A percentile compares a stretch with the other conserved stretches of the same genome.
Conservation (phyloP, 2,797 vertebrate species). For the Botia almorhae region DNA sequence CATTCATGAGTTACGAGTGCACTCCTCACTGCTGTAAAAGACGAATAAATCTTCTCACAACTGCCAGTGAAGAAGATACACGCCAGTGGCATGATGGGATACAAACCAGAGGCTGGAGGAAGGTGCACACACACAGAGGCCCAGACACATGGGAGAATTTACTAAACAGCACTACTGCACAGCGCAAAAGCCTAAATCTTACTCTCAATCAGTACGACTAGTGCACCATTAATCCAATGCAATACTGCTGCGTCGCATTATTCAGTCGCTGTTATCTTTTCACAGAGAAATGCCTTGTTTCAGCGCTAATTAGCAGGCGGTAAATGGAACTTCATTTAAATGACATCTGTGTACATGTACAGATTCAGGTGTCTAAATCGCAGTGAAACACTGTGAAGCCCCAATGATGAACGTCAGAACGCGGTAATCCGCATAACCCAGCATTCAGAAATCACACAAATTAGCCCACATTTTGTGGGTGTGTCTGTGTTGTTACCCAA, state of each 20-base stretch:
- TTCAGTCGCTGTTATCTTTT: too few species aligned
- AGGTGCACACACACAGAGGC: constrained; percentile 34
- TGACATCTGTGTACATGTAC: too few species aligned
- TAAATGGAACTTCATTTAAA: too few species aligned
- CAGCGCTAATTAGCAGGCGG: too few species aligned
- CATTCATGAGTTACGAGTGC: constrained; percentile 81
- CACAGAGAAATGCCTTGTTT: too few species aligned
- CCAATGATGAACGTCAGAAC: neutral
- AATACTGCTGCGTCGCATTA: too few species aligned
- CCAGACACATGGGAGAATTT: constrained; percentile 10
- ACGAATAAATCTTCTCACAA: constrained; percentile 76
- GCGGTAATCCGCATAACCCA: neutral
- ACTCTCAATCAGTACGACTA: too few species aligned
- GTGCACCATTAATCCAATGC: too few species aligned
- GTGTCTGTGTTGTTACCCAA: neutral
- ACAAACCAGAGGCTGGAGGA: constrained; percentile 52
- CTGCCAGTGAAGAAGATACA: constrained; percentile 74
- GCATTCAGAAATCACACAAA: neutral
- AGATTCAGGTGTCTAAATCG: too few species aligned
- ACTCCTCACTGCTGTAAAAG: constrained; percentile 73
- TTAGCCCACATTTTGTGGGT: constrained; percentile 11
- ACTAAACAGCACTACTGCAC: neutral
- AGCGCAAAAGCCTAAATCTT: too few species aligned
- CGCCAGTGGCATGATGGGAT: constrained; percentile 69
- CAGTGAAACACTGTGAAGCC: too few species aligned